These are phyloP conservation scores for Otolemur garnettii DNA, from an alignment of 2,113 vertebrate species.

Conservation along the genomic window DNA sequence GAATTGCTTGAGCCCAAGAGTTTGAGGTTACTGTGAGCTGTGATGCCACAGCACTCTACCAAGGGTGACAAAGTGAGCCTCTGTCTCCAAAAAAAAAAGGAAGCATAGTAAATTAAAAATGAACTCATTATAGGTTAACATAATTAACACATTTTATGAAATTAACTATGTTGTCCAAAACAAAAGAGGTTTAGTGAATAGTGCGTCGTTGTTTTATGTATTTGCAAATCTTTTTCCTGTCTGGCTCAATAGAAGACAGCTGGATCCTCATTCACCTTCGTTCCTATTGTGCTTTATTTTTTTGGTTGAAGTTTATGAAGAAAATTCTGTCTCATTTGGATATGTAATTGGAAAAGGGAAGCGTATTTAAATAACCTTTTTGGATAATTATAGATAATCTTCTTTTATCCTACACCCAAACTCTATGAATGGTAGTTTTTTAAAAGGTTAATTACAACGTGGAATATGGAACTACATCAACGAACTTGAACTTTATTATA, in stretches of 20 bases:
- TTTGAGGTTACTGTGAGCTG: too few species aligned
- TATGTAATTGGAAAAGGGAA: neutral
- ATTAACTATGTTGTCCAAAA: constrained; percentile 44
- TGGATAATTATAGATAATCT: constrained; percentile 37
- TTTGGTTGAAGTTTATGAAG: neutral
- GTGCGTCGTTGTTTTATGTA: neutral
- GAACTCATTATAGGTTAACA: neutral
- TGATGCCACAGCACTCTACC: too few species aligned
- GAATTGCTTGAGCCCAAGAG: too few species aligned
- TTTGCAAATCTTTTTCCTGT: constrained; percentile 40
- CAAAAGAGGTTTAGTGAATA: constrained; percentile 43
- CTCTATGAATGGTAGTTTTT: constrained; percentile 25
- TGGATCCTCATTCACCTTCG: constrained; percentile 14
- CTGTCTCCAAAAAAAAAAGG: neutral
- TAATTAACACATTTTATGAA: constrained; percentile 33
- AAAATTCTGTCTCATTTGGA: constrained; percentile 10
- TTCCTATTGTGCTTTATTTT: neutral
- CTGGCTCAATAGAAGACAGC: constrained; percentile 23
- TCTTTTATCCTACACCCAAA: constrained; percentile 29
- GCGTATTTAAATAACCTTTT: constrained; percentile 45
- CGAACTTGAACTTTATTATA: neutral
- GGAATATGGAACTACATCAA: neutral
- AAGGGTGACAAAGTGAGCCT: too few species aligned
- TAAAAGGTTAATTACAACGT: constrained; percentile 19
- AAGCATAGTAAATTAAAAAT: constrained; percentile 8